Conservation (phyloP, 2,888 invertebrate genomes). For the Petrolisthes cinctipes region DNA sequence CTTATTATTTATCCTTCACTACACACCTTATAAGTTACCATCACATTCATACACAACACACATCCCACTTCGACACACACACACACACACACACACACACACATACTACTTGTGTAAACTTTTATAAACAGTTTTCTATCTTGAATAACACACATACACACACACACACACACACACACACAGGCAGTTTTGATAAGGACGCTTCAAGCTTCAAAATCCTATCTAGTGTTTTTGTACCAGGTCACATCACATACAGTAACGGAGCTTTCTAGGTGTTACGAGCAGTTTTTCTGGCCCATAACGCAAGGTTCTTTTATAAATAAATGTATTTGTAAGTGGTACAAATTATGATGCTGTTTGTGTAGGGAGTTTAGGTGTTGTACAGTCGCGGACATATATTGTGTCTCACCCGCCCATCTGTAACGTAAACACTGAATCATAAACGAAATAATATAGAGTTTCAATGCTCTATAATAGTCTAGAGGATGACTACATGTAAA, state of each 20-base stretch:
- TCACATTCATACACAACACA: neutral
- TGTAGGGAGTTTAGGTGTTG: constrained; percentile 42
- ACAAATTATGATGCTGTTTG: constrained; percentile 50
- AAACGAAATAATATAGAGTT: too few species aligned
- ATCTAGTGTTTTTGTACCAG: constrained; percentile 18
- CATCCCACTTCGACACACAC: neutral
- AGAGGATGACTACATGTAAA: too few species aligned
- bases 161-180: constrained; percentile 31
- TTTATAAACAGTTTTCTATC: constrained; percentile 17
- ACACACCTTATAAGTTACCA: neutral
- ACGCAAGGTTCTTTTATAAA: constrained; percentile 25
- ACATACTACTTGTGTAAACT: constrained; percentile 14
- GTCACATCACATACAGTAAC: neutral
- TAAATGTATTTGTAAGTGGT: constrained; percentile 54
- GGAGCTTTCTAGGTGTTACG: neutral
- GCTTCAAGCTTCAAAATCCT: constrained; percentile 12
- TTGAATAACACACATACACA: constrained; percentile 16
- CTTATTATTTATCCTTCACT: too few species aligned
- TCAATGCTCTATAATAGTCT: too few species aligned
- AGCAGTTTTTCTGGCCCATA: neutral
- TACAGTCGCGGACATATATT: neutral
- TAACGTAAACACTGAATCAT: too few species aligned
- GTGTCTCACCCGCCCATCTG: too few species aligned
- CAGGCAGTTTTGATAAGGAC: constrained; percentile 16
- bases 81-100: neutral